phyloP scores from a whole-genome alignment of 2,888 invertebrate genomes.

The Linnaemya tessellans region DNA sequence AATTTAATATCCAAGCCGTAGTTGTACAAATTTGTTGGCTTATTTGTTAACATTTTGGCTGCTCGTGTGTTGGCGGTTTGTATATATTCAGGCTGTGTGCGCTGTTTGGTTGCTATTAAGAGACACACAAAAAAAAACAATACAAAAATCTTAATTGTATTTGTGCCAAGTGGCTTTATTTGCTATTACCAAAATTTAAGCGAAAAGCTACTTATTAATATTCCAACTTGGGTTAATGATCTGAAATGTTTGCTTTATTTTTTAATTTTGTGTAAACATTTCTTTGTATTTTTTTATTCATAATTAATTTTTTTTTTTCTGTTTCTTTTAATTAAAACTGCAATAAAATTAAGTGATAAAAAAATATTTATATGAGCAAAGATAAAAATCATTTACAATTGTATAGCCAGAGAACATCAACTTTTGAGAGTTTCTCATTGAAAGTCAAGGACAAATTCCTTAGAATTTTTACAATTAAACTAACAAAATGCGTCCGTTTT shows the following conservation, averaged over 20 bases:
- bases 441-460: conserved; percentile 26
- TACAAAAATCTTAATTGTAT: conserved; percentile 37
- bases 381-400: conserved; percentile 10
- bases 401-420: conserved; percentile 17
- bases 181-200: conserved; percentile 46
- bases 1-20: background rate
- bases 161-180: conserved; percentile 56
- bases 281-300: background rate
- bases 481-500: background rate
- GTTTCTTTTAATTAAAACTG: background rate
- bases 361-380: background rate
- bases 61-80: conserved; percentile 24
- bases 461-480: too few relatives aligned
- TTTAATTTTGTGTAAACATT: background rate
- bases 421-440: background rate
- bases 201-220: conserved; percentile 53
- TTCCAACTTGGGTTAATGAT: conserved; percentile 66
- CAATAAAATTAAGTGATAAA: conserved; percentile 12
- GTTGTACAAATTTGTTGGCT: conserved; percentile 11
- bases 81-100: conserved; percentile 33
- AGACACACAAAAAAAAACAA: conserved; percentile 15
- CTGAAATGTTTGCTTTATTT: conserved; percentile 36
- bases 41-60: background rate
- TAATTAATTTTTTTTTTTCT: background rate
- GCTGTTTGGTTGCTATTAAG: conserved; percentile 47